A percentile compares a stretch with the other conserved stretches of the same genome.
These are phyloP conservation scores for Megalopta genalis DNA, from an alignment of 1,140 invertebrate genomes.

Conservation along the genomic window DNA sequence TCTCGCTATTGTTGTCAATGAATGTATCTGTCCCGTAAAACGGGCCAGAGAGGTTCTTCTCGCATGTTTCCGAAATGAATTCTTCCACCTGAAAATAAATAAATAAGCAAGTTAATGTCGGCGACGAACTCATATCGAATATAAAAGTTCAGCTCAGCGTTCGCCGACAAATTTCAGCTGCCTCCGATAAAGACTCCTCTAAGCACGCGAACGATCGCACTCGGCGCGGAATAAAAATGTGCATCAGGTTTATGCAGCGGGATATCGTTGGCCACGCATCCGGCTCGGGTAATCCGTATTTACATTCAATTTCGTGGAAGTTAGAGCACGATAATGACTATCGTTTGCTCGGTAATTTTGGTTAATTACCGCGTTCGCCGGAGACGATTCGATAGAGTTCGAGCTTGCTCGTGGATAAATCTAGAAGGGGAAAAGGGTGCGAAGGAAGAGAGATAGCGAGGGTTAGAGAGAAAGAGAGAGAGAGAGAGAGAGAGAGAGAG, in stretches of 20 bases:
- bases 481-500: background rate
- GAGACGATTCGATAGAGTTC: background rate
- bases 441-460: too few relatives aligned
- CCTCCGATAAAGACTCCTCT: too few relatives aligned
- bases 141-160: too few relatives aligned
- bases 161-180: too few relatives aligned
- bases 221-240: background rate
- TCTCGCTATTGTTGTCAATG: too few relatives aligned
- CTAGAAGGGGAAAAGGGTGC: background rate
- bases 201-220: background rate
- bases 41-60: too few relatives aligned
- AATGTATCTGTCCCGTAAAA: too few relatives aligned
- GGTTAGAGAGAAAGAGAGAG: background rate
- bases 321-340: conserved; percentile 13
- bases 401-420: background rate
- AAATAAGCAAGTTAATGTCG: too few relatives aligned
- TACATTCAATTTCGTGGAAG: conserved; percentile 10
- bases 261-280: background rate
- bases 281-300: conserved; percentile 8
- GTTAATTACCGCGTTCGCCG: conserved; percentile 17
- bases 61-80: too few relatives aligned
- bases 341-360: conserved; percentile 30
- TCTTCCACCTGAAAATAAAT: too few relatives aligned
- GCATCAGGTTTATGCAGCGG: background rate
- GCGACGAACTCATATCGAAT: too few relatives aligned